phyloP scores from a whole-genome alignment of 2,888 invertebrate genomes.

The Malthinus seriepunctatus region DNA sequence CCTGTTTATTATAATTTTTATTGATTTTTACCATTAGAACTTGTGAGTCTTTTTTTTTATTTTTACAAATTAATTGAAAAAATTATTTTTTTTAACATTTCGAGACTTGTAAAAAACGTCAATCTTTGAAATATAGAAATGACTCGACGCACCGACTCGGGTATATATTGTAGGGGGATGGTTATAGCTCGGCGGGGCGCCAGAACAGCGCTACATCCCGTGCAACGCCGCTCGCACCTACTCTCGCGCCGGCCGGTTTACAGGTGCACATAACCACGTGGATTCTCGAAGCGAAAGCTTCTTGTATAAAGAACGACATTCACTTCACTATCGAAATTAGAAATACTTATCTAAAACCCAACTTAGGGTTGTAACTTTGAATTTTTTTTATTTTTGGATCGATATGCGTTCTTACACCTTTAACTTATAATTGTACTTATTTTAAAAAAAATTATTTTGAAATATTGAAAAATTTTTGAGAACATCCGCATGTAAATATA shows the following conservation, averaged over 20 bases:
- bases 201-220: slow-evolving; percentile 42
- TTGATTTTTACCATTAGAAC: too few species aligned
- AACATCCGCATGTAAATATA: not conserved
- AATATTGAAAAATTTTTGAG: too few species aligned
- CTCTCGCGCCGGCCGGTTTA: slow-evolving; percentile 46
- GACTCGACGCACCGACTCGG: slow-evolving; percentile 47
- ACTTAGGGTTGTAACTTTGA: slow-evolving; percentile 1
- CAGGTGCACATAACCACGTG: slow-evolving; percentile 63
- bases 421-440: not conserved
- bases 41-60: too few species aligned
- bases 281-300: slow-evolving; percentile 43
- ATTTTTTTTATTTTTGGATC: not conserved
- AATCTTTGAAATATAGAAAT: slow-evolving; percentile 10
- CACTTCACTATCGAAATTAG: not conserved
- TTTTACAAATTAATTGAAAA: too few species aligned
- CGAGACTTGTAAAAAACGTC: not conserved
- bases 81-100: too few species aligned
- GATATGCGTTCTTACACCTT: not conserved
- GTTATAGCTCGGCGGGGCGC: slow-evolving; percentile 54
- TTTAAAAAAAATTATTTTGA: not conserved
- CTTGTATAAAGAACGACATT: slow-evolving; percentile 8
- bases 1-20: too few species aligned
- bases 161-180: slow-evolving; percentile 53
- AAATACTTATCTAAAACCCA: not conserved
- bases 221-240: slow-evolving; percentile 50